A percentile compares a stretch with the other conserved stretches of the same genome.
Conservation (phyloP, 2,888 invertebrate species). For the Lumbricus terrestris region DNA sequence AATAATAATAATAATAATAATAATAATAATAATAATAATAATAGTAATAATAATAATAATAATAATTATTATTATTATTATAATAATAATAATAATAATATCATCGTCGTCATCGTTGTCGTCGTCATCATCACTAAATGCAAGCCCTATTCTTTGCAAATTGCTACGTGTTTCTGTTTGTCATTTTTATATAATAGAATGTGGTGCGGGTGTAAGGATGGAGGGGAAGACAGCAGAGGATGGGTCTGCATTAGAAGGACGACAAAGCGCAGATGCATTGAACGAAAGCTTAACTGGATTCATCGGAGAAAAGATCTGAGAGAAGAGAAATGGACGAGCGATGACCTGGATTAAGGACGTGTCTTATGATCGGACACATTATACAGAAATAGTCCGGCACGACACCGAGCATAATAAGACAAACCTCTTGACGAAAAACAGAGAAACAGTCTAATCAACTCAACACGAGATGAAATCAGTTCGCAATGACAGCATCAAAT, state of each 20-base stretch:
- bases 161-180: no score
- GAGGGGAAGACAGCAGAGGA: neutral
- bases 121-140: neutral
- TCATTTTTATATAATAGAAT: neutral
- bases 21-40: no score
- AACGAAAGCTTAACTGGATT: neutral
- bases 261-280: neutral
- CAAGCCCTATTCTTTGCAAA: no score
- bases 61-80: no score
- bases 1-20: no score
- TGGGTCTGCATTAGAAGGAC: neutral
- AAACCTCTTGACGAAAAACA: neutral
- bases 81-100: neutral
- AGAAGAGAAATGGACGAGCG: neutral
- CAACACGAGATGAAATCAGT: neutral
- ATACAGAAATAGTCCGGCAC: no score
- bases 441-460: neutral
- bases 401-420: neutral
- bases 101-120: no score
- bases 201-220: neutral
- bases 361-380: neutral
- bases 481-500: neutral
- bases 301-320: neutral
- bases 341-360: neutral
- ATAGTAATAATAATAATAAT: no score